Evolutionary conservation across 2,113 vertebrate genomes (phyloP).

Genomic region (Istiophorus platypterus): DNA sequence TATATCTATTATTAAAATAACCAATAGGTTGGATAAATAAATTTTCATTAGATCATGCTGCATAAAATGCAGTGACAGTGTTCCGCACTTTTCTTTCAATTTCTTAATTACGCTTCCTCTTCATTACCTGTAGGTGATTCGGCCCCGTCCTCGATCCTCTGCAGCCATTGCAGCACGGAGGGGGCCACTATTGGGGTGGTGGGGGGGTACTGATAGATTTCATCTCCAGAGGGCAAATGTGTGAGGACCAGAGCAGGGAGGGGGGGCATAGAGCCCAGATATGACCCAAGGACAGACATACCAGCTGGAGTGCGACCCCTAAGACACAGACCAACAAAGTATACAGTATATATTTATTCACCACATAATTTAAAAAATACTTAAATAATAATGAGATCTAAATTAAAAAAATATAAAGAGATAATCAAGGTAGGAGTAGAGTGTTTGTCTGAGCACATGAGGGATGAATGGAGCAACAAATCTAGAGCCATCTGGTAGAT

Average conservation of each 20-base stretch:
- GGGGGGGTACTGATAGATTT: slow-evolving; percentile 90
- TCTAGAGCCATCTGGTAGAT: no score
- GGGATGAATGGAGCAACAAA: background rate
- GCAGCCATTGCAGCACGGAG: slow-evolving; percentile 89
- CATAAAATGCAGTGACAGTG: no score
- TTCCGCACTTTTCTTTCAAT: background rate
- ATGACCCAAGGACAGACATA: slow-evolving; percentile 83
- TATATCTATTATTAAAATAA: no score
- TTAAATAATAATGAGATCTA: background rate
- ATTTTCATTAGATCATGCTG: no score
- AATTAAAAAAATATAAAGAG: background rate
- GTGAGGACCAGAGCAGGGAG: slow-evolving; percentile 90
- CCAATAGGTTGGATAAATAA: no score
- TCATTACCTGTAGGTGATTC: slow-evolving; percentile 89
- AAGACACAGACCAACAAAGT: slow-evolving; percentile 22
- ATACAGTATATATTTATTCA: background rate
- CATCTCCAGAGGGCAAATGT: slow-evolving; percentile 79
- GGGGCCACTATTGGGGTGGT: slow-evolving; percentile 79
- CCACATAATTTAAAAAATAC: no score
- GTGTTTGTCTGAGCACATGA: no score
- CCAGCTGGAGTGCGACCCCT: slow-evolving; percentile 92
- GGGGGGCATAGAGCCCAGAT: slow-evolving; percentile 84
- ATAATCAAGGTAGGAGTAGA: no score
- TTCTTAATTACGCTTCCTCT: no score
- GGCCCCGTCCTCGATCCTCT: slow-evolving; percentile 82